Evolutionary conservation across 2,797 vertebrate species (phyloP), one percentile per base, ranked within the genome.

Genomic region (Acridotheres tristis): DNA sequence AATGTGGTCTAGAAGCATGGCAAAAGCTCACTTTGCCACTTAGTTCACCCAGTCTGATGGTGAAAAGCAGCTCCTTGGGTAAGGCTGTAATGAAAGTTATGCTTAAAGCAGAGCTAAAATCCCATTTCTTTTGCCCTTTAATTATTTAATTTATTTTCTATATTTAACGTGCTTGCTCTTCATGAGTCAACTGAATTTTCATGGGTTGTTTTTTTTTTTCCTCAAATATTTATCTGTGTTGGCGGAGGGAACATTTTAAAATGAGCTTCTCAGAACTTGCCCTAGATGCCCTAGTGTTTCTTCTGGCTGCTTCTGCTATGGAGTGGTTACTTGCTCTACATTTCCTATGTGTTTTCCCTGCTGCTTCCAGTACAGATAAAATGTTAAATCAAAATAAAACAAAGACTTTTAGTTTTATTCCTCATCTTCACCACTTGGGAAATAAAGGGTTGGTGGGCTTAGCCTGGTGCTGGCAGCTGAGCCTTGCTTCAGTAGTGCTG

Each of bases 111-210:
- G 54, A 77, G 32, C 58, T 90, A 30, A 91, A 91, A 58, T 85
- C 22, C n/a, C 30, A 12, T 93, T 72, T 88, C 36, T 88, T 88
- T 89, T 77, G 63, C 73, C 78, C 77, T 88, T 87, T 69, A 63
- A 77, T 96, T 87, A 83, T 87, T 94, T 82, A 58, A 95, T 96
- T 95, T 93, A 80, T 94, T 94, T 94, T 94, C 92, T 89, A 67
- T 90, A 92, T 92, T 93, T 95, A 91, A 90, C 2, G 0, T 4
- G 6, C 55, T 94, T 42, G 53, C 29, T 97, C 58, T 82, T 83
- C 1, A 0, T 86, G 76, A 96, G 87, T 90, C 91, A 93, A 90
- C 88, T 66, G 91, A 71, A 71, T 91, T 83, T 91, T 93, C 74
- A 47, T 68, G 12, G 22, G 1, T 13, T 75, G 15, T 30, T 38